Evolutionary conservation across 92 coral and sea anemone genomes (phyloP).

Genomic region (Siderastrea siderea): DNA sequence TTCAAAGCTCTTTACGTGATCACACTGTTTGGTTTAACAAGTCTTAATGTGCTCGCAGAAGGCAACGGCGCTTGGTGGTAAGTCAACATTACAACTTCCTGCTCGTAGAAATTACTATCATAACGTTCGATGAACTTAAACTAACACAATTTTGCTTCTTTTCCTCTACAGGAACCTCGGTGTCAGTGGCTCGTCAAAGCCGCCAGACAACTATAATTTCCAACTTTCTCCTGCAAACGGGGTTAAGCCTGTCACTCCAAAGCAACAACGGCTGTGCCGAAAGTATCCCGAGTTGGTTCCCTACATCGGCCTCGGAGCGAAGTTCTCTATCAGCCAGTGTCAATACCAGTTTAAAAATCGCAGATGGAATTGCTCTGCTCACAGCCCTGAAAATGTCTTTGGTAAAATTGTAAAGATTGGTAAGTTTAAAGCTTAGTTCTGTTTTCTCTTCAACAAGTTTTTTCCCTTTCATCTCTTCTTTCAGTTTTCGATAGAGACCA

Average conservation of each 20-base stretch:
- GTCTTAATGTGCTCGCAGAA: constrained; percentile 45
- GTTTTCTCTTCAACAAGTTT: neutral
- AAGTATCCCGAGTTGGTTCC: constrained; percentile 86
- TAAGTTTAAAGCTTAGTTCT: constrained; percentile 35
- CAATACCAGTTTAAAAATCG: constrained; percentile 92
- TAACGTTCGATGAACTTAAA: neutral
- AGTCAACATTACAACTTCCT: constrained; percentile 34
- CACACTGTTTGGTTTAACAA: constrained; percentile 53
- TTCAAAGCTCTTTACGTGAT: constrained; percentile 24
- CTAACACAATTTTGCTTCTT: neutral
- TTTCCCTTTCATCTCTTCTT: neutral
- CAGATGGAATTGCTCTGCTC: constrained; percentile 96
- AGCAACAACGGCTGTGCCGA: constrained; percentile 80
- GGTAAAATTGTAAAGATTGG: constrained; percentile 90
- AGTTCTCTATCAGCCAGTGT: constrained; percentile 88
- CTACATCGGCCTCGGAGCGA: constrained; percentile 85
- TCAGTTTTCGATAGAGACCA: neutral
- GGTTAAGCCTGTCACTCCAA: constrained; percentile 83
- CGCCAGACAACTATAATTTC: constrained; percentile 66
- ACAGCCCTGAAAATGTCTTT: constrained; percentile 95
- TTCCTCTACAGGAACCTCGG: constrained; percentile 69
- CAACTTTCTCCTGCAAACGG: constrained; percentile 91
- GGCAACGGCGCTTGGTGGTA: constrained; percentile 81
- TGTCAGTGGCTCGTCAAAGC: constrained; percentile 34
- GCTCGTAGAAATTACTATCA: constrained; percentile 45